Evolutionary conservation across 2,797 vertebrate genomes (phyloP), one percentile per base, ranked within the genome.

Genomic region (Choloepus didactylus): DNA sequence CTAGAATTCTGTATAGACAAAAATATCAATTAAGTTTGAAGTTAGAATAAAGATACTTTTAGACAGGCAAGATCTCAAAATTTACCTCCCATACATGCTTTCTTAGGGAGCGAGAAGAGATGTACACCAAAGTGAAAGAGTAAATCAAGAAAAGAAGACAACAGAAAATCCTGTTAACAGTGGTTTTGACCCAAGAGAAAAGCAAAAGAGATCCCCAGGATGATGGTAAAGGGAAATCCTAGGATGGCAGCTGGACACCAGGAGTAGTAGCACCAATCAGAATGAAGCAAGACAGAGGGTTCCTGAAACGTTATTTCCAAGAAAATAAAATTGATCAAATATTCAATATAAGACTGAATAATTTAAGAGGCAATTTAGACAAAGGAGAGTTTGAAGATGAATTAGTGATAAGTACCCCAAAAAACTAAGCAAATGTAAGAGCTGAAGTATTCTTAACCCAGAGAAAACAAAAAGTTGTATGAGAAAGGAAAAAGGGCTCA

Each of bases 361-460:
- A 69, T 54, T 64, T 87, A 76, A 90, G 60, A 86, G 35, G 10
- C 44, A 77, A 70, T 51, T 87, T 82, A 80, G 44, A 89, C 54
- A 92, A 82, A 51, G 27, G 2, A 38, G 19, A 87, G 23, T 82
- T 56, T 91, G 16, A 91, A 77, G 83, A 70, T 44, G 29, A 67
- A 67, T 51, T 44, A 72, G 72, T 44, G 46, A 54, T 70, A 46
- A 27, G 14, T 6, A 70, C 3, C 41, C 41, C 23, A 69, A 35
- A 73, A 67, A 73, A 73, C 69, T 66, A 79, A 91, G 56, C 56
- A 83, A 60, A 83, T 87, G 15, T 83, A 82, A 94, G 88, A 41
- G 60, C n/a, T 72, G 62, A 89, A 85, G 7, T 4, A 23, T 21
- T 73, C n/a, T 29, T 69, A 90, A 62, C 27, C 27, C 27, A 93